Conservation (phyloP, 2,797 vertebrate species). For the Siniperca scherzeri region DNA sequence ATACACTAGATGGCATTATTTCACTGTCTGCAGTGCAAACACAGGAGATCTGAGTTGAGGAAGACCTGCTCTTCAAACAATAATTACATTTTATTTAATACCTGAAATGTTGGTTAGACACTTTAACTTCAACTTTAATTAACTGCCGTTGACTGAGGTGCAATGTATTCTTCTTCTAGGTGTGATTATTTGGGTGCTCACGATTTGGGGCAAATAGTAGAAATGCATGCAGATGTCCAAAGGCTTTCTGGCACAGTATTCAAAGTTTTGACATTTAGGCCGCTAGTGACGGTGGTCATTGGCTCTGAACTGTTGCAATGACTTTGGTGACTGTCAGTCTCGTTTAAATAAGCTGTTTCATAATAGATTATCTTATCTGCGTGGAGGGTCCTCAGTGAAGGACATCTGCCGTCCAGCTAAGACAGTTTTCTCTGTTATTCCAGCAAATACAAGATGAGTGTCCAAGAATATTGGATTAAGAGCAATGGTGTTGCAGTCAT, state of each 20-base stretch:
- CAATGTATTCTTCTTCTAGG: neutral
- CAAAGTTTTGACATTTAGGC: slow-evolving; percentile 62
- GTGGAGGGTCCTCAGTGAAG: neutral
- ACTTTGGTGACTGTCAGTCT: slow-evolving; percentile 36
- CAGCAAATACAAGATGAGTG: slow-evolving; percentile 73
- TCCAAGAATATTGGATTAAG: slow-evolving; percentile 35
- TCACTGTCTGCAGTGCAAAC: neutral
- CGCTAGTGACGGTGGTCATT: neutral
- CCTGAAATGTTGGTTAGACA: neutral
- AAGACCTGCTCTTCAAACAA: neutral
- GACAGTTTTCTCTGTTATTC: slow-evolving; percentile 32
- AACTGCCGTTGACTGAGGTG: neutral
- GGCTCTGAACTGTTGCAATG: slow-evolving; percentile 64
- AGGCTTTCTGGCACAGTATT: slow-evolving; percentile 46
- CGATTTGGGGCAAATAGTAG: slow-evolving; percentile 5
- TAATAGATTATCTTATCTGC: slow-evolving; percentile 28
- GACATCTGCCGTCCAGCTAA: neutral
- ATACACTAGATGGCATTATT: slow-evolving; percentile 62
- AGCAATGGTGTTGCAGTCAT: slow-evolving; percentile 41
- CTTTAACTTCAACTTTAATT: neutral
- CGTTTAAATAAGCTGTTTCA: slow-evolving; percentile 66
- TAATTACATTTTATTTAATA: slow-evolving; percentile 1
- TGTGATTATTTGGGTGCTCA: slow-evolving; percentile 10
- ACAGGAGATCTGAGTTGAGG: neutral
- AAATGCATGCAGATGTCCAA: slow-evolving; percentile 35